Evolutionary conservation across 2,113 vertebrate genomes (phyloP).

Genomic region (Gyps fulvus): DNA sequence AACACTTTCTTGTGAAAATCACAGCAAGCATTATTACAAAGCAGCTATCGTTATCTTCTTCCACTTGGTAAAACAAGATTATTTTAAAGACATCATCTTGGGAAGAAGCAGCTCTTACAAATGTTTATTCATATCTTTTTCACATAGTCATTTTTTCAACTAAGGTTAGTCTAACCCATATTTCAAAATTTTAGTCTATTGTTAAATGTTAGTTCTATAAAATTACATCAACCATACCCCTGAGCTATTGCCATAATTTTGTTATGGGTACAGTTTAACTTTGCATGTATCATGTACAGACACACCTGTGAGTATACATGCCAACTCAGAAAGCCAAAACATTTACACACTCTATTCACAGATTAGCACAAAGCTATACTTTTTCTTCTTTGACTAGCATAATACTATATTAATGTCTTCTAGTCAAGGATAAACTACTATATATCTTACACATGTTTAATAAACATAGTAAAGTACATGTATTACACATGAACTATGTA

Average conservation of each 20-base stretch:
- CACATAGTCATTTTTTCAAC: background rate
- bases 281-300: background rate
- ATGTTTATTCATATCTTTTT: background rate
- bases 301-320: background rate
- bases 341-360: background rate
- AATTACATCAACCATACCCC: background rate
- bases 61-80: background rate
- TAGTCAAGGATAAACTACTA: background rate
- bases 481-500: background rate
- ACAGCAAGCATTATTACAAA: background rate
- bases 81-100: background rate
- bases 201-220: background rate
- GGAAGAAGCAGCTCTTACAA: background rate
- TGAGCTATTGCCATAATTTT: background rate
- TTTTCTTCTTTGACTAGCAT: background rate
- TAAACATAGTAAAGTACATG: background rate
- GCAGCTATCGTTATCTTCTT: background rate
- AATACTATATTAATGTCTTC: background rate
- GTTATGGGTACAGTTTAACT: background rate
- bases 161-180: background rate
- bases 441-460: background rate
- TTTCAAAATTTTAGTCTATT: background rate
- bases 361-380: background rate
- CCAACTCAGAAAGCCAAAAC: background rate
- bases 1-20: background rate